Base-by-base conservation (phyloP, 1,140 invertebrate genomes). In the Drosophila ananassae region DNA sequence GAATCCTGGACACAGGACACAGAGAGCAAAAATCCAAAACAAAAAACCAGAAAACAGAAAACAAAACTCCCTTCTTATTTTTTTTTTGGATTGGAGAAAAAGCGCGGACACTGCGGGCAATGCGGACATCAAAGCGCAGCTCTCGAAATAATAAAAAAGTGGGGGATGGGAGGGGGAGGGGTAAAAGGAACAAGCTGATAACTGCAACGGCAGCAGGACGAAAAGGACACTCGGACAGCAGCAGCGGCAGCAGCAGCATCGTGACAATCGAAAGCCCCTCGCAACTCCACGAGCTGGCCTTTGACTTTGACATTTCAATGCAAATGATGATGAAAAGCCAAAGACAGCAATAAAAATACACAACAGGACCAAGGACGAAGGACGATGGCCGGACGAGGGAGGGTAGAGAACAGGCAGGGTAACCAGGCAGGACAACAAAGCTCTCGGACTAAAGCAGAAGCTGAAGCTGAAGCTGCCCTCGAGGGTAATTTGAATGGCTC, bases 271-370 rank as follows among this genome's bases (percentile, higher is more conserved):
- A 76, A 47, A 76, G 60, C 72, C 56, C 55, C 21, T 50, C 24
- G 21, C 46, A 24, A n/a, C 28, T 17, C 21, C 44, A n/a, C 10
- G 3, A 25, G 25, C 30, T 66, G 57, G 37, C 77, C 81, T 80
- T 84, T 85, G 79, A 82, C 80, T 83, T 77, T 82, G 71, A 87
- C 79, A 89, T 87, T 89, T 89, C 83, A 87, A 89, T 87, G 79
- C 82, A 83, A 87, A 85, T 89, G 74, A 58, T 84, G 81, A 85
- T 87, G 81, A 87, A 85, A 85, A 85, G 81, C 81, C 81, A 85
- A 87, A 85, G 82, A 85, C 82, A 87, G 83, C 78, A 82, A 72
- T 64, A 61, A 77, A 85, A 87, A 80, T 66, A 61, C 17, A 60
- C 47, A 21, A 37, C 24, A 21, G 37, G 32, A 13, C 25, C 10